Evolutionary conservation across 2,113 vertebrate species (phyloP).

Genomic region (Prinia subflava): DNA sequence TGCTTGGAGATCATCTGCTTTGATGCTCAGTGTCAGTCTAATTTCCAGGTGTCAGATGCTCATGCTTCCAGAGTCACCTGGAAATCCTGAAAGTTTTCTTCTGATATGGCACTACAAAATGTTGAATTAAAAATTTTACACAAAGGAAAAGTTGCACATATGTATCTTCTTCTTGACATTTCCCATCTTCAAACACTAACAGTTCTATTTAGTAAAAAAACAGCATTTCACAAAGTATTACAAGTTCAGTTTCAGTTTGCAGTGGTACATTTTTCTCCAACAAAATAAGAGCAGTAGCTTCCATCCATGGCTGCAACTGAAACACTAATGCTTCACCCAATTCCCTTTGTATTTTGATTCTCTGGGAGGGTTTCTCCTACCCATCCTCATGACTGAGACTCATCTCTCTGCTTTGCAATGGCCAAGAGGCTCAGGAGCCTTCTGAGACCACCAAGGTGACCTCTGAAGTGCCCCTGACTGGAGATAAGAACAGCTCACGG

Average conservation of each 20-base stretch:
- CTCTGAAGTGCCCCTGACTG: not conserved
- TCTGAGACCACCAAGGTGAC: not conserved
- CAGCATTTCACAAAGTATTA: not conserved
- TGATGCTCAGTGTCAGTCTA: not conserved
- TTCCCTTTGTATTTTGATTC: not conserved
- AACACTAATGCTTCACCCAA: not conserved
- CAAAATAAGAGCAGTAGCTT: not conserved
- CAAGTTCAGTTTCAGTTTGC: not conserved
- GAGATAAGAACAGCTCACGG: not conserved
- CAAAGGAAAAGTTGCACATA: not conserved
- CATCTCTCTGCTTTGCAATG: not conserved
- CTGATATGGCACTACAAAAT: not conserved
- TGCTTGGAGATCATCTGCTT: not conserved
- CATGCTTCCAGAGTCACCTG: not conserved
- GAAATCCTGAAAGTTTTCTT: not conserved
- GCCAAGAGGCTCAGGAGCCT: not conserved
- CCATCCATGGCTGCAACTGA: not conserved
- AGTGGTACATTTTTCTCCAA: not conserved
- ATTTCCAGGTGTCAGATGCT: not conserved
- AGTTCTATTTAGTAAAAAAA: not conserved
- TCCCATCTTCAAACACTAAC: not conserved
- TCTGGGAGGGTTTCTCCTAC: not conserved
- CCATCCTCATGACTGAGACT: rapidly evolving
- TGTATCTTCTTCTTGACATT: not conserved
- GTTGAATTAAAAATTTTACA: not conserved